Evolutionary conservation across 2,113 vertebrate species (phyloP).

Genomic region (Notiomystis cincta): DNA sequence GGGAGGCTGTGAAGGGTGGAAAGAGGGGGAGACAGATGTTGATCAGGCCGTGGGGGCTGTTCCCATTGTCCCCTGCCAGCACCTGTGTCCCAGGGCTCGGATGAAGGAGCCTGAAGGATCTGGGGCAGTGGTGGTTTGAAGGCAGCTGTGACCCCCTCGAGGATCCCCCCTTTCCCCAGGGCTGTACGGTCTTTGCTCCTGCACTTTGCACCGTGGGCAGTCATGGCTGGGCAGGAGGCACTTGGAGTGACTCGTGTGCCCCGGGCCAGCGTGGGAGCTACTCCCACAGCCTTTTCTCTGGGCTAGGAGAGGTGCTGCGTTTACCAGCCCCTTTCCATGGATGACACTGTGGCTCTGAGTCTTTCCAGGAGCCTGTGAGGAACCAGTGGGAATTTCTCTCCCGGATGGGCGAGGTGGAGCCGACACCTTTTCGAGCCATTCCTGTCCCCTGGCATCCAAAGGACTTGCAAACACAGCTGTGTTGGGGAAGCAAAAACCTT

Average conservation of each 20-base stretch:
- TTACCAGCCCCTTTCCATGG: not conserved
- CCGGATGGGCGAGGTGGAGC: accelerated
- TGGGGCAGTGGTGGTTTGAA: not conserved
- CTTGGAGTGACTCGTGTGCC: accelerated
- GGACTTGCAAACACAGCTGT: constrained; percentile 47
- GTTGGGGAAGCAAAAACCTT: constrained; percentile 19
- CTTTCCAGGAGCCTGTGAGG: not conserved
- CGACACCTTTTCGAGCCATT: not conserved
- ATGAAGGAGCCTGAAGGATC: not conserved
- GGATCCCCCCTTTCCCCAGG: not conserved
- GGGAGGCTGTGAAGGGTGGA: not conserved
- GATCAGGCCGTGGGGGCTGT: not conserved
- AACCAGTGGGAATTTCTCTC: not conserved
- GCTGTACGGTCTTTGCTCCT: accelerated
- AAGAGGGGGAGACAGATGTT: not conserved
- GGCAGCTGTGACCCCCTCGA: accelerated
- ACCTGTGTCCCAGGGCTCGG: accelerated
- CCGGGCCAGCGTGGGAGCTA: accelerated
- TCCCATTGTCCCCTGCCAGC: accelerated
- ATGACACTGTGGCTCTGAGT: not conserved
- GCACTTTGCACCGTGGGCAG: not conserved
- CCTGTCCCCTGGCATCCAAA: not conserved
- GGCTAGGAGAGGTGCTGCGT: accelerated
- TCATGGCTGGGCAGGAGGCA: not conserved
- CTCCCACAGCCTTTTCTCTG: not conserved